Conservation (phyloP, 2,888 invertebrate genomes). For the Xylocampa areola region DNA sequence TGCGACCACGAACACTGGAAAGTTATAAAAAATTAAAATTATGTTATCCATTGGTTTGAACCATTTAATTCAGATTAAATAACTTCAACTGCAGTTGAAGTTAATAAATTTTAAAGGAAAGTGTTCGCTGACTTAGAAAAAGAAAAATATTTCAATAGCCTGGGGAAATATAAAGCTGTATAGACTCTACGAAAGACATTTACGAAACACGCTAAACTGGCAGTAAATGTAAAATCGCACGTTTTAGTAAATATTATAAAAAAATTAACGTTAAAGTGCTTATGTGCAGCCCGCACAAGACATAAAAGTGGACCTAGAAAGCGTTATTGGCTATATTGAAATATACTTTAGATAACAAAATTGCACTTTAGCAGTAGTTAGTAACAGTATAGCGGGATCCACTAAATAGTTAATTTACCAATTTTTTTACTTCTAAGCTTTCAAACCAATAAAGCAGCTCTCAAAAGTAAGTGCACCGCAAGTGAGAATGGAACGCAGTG, state of each 20-base stretch:
- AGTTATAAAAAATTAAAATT: constrained; percentile 1
- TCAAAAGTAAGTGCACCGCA: no score
- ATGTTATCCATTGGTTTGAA: not conserved
- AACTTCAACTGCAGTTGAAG: constrained; percentile 8
- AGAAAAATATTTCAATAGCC: not conserved
- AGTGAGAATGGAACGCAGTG: no score
- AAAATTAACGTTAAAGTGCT: constrained; percentile 2
- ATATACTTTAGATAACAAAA: not conserved
- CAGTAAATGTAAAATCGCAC: not conserved
- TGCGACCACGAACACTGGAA: no score
- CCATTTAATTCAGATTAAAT: not conserved
- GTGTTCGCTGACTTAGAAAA: not conserved
- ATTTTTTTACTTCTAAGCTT: no score
- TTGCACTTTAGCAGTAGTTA: not conserved
- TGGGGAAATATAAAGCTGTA: no score
- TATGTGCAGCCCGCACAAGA: not conserved
- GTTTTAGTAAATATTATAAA: no score
- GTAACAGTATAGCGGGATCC: not conserved
- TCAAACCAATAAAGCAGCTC: no score
- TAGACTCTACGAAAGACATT: not conserved
- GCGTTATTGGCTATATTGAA: not conserved
- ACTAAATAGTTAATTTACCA: no score
- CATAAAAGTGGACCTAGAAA: not conserved
- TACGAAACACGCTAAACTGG: not conserved
- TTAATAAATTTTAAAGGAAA: constrained; percentile 3